phyloP scores from a whole-genome alignment of 2,113 vertebrate genomes.

The Promerops cafer region DNA sequence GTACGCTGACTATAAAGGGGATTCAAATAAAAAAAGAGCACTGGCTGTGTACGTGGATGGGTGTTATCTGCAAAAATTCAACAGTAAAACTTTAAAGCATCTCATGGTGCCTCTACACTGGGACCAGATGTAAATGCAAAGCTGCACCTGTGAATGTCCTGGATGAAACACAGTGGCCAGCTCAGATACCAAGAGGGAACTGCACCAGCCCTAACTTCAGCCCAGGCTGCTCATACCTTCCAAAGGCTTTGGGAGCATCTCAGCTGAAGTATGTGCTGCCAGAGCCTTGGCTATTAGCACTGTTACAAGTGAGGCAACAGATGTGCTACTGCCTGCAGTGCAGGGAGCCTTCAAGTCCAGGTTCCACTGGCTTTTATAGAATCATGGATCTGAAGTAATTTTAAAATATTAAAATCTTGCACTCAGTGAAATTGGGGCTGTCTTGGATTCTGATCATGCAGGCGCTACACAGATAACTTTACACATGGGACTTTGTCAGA shows the following conservation, averaged over 20 bases:
- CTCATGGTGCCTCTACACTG: neutral
- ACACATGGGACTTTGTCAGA: slow-evolving; percentile 23
- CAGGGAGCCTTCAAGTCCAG: neutral
- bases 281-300: neutral
- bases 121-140: neutral
- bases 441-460: slow-evolving; percentile 49
- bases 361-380: neutral
- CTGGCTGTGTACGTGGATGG: neutral
- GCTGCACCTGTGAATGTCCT: neutral
- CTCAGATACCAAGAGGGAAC: neutral
- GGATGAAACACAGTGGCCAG: neutral
- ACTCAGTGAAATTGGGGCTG: neutral
- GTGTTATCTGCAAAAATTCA: neutral
- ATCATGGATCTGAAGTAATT: neutral
- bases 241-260: neutral
- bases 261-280: neutral
- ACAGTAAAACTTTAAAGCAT: neutral
- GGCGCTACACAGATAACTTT: neutral
- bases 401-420: slow-evolving; percentile 36
- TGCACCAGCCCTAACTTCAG: neutral
- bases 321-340: slow-evolving; percentile 21
- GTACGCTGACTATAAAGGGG: neutral
- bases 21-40: neutral
- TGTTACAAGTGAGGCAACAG: slow-evolving; percentile 11
- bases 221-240: neutral